Evolutionary conservation across 92 coral and sea anemone genomes (phyloP), one percentile per base, ranked within the genome.

Genomic region (Porites evermanni): DNA sequence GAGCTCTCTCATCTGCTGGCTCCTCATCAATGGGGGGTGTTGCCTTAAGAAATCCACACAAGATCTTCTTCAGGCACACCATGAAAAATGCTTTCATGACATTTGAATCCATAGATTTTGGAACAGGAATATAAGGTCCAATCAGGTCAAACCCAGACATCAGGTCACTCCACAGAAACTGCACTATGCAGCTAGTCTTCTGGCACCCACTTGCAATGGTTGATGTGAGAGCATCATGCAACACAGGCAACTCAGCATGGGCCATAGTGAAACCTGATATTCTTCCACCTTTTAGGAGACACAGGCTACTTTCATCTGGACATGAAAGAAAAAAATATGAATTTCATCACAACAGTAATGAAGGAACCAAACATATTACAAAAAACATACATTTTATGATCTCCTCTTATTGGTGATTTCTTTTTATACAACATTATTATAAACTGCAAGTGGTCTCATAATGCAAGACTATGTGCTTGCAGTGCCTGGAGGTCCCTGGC

Each of bases 301-400:
- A 64, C 87, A 81, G 12, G 87, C 91, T 60, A 88, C 91, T 67
- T 88, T 88, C 91, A 88, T 88, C 53, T 88, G 87, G 16, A 88
- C 67, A 77, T 88, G 16, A 52, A 70, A 72, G 10, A 12, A 8
- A 8, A 54, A 54, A 8, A 12, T 29, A 1, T 2, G 13, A 54
- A 54, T 8, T 21, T 54, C 11, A 54, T 8, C 11, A 54, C 13
- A 29, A 29, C 32, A 29, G 32, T 8, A 8, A 54, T 8, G 13
- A 54, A 54, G 10, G 11, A 54, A 8, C 13, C 13, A 8, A 54
- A 8, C 13, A 8, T 12, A 8, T 54, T 54, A 12, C 32, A 54
- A 54, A 54, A 7, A 7, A 54, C 13, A 6, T 1, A 12, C 11
- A 8, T 1, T 54, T 54, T 8, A 54, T 54, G 59, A 8, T 8